phyloP scores from a whole-genome alignment of 2,888 invertebrate species.

The Lacanobia wlatinum region DNA sequence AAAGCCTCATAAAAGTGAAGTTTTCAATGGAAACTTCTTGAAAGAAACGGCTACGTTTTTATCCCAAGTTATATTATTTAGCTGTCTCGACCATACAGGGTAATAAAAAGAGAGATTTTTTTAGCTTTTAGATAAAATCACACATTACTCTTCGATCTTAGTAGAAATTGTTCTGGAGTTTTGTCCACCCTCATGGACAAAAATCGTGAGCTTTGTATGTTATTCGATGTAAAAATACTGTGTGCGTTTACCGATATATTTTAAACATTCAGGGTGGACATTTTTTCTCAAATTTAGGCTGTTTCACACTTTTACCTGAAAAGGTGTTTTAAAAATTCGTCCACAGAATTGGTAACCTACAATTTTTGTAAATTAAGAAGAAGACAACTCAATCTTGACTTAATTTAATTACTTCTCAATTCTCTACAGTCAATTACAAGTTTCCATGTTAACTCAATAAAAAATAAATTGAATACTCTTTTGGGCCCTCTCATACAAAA shows the following conservation, averaged over 20 bases:
- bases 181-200: background rate
- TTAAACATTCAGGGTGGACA: background rate
- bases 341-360: too few species aligned
- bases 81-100: background rate
- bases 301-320: background rate
- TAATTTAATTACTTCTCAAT: slow-evolving; percentile 42
- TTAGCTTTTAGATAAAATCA: background rate
- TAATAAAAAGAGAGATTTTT: background rate
- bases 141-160: background rate
- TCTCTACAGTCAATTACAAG: slow-evolving; percentile 45
- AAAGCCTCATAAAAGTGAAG: slow-evolving; percentile 17
- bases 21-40: slow-evolving; percentile 6
- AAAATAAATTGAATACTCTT: slow-evolving; percentile 60
- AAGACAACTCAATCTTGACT: slow-evolving; percentile 6
- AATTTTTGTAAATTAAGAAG: background rate
- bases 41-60: slow-evolving; percentile 15
- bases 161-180: background rate
- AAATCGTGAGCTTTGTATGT: background rate
- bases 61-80: background rate
- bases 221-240: background rate
- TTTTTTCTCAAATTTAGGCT: background rate
- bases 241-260: background rate
- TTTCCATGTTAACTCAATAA: slow-evolving; percentile 56
- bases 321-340: background rate
- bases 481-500: slow-evolving; percentile 50